Evolutionary conservation across 1,140 invertebrate species (phyloP).

Genomic region (Rhagoletis pomonella): DNA sequence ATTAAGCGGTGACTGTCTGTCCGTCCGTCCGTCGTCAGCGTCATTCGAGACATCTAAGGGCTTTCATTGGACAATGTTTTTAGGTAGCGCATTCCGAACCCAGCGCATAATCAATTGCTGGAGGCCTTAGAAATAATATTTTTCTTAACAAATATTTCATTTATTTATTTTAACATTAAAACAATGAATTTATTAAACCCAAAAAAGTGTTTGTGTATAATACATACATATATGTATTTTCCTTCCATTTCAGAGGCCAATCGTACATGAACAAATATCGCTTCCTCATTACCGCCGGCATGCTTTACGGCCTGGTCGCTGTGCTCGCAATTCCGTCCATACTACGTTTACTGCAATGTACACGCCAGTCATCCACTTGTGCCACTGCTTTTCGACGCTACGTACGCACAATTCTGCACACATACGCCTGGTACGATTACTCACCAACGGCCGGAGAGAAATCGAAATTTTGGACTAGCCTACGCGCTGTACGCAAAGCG

Average conservation of each 20-base stretch:
- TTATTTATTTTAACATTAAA: no score
- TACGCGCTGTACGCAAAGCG: constrained; percentile 80
- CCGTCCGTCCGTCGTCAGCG: no score
- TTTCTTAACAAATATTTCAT: no score
- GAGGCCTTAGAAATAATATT: no score
- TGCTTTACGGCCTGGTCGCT: constrained; percentile 79
- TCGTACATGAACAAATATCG: constrained; percentile 79
- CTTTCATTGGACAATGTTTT: no score
- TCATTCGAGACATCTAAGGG: no score
- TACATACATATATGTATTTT: no score
- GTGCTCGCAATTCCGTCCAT: constrained; percentile 80
- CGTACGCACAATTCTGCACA: constrained; percentile 82
- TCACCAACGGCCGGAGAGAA: constrained; percentile 71
- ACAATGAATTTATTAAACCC: no score
- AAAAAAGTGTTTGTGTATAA: no score
- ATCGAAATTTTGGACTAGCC: constrained; percentile 78
- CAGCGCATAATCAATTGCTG: no score
- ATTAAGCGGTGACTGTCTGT: no score
- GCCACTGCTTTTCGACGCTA: constrained; percentile 85
- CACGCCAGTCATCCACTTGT: constrained; percentile 79
- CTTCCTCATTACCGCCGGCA: constrained; percentile 77
- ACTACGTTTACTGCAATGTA: constrained; percentile 79
- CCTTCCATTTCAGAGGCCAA: constrained; percentile 77
- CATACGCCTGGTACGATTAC: constrained; percentile 83
- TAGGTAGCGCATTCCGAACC: no score